These are phyloP conservation scores for Cacatua alba DNA, from an alignment of 2,113 vertebrate genomes.

Conservation along the genomic window DNA sequence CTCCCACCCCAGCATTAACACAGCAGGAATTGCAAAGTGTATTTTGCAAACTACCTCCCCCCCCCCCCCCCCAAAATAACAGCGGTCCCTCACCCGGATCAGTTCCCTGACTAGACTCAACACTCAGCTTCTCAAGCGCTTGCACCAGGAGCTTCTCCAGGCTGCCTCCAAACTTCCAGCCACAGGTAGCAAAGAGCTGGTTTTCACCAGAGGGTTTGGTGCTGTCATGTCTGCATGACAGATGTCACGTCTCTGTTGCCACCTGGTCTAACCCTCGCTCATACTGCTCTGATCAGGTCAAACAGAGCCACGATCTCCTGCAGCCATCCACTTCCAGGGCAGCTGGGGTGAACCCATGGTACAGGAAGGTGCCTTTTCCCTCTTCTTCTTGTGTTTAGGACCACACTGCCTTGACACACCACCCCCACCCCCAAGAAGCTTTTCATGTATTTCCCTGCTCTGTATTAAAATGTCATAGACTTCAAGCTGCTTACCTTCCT, in stretches of 20 bases:
- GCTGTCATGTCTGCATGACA: not conserved
- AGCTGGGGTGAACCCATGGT: not conserved
- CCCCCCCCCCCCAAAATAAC: not conserved
- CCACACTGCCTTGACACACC: not conserved
- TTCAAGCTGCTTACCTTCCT: not conserved
- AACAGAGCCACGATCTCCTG: not conserved
- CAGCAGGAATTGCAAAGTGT: not conserved
- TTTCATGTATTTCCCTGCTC: not conserved
- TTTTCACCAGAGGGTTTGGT: not conserved
- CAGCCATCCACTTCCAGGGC: fast-evolving
- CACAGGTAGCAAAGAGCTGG: not conserved
- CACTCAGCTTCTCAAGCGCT: not conserved
- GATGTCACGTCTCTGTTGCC: fast-evolving
- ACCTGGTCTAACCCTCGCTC: not conserved
- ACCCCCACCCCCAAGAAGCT: not conserved
- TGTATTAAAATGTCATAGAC: not conserved
- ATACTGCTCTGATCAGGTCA: not conserved
- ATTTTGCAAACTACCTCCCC: not conserved
- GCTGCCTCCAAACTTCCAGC: not conserved
- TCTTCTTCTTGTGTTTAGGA: not conserved
- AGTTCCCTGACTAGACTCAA: fast-evolving
- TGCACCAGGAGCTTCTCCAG: fast-evolving
- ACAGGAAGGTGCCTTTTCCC: not conserved
- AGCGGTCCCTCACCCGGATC: fast-evolving
- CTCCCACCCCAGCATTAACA: fast-evolving